Base-by-base conservation (phyloP, 2,888 invertebrate species). In the Macrosiphum euphorbiae region DNA sequence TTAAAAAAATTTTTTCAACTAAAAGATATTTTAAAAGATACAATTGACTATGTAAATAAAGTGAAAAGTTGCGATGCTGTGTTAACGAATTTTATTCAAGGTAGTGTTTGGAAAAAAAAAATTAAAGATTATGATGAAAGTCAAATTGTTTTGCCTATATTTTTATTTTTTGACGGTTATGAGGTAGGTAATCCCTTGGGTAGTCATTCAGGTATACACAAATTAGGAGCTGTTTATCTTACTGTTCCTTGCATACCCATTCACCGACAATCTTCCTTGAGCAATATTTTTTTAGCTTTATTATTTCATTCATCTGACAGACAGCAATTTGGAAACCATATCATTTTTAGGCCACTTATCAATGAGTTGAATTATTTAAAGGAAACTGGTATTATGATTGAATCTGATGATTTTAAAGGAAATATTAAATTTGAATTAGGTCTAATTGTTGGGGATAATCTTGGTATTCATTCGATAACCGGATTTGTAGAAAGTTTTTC, bases 161-260 rank as follows among this genome's bases (percentile, higher is more conserved):
- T 86, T 86, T 86, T 86, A 28, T 85, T 85, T 78, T 35, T 35
- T 35, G 78, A 78, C 3, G 78, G 41, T 78, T 78, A 20, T 20
- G 95, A 95, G 67, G 95, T 67, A 1, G 95, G 95, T 84, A 95
- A 95, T 88, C 95, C 95, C 26, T 55, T 95, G 4, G 95, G 95
- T 13, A 94, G 92, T 67, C 95, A 95, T 94, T 94, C 94, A 47
- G 95, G 95, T 20, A 94, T 95, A 58, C 90, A 94, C 8, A 95
- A 95, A 94, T 95, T 95, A 88, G 95, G 94, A 41, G 95, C 95
- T 24, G 94, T 95, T 7, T 95, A 95, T 55, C 85, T 91, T 1
- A 90, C 94, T 2, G 94, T 95, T 55, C 92, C 95, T 44, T 95
- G 94, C 7, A 92, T 95, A 50, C 95, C 95, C 41, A 94, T 95